A percentile compares a stretch with the other conserved stretches of the same genome.
phyloP scores from a whole-genome alignment of 2,888 invertebrate genomes.

The Caenorhabditis imperialis region DNA sequence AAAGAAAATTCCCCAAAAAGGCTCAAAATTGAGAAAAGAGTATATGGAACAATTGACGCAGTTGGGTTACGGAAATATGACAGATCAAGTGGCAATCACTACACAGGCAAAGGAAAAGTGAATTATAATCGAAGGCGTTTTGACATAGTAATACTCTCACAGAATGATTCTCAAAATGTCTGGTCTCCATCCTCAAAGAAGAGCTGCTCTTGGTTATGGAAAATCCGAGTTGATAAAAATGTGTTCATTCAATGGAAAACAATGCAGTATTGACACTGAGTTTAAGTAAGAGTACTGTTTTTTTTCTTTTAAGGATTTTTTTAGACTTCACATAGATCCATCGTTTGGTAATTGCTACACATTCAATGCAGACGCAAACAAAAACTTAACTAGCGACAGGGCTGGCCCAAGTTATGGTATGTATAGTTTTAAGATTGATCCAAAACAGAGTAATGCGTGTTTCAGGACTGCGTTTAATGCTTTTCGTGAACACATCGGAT shows the following conservation, averaged over 20 bases:
- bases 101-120: conserved; percentile 76
- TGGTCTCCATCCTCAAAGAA: conserved; percentile 56
- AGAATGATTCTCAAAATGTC: conserved; percentile 76
- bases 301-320: conserved; percentile 1
- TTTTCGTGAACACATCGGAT: conserved; percentile 76
- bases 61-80: conserved; percentile 76
- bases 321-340: conserved; percentile 73
- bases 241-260: conserved; percentile 77
- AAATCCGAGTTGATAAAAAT: conserved; percentile 67
- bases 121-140: conserved; percentile 2
- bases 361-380: conserved; percentile 69
- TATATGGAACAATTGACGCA: conserved; percentile 73
- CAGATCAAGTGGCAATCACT: conserved; percentile 76
- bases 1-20: conserved; percentile 61
- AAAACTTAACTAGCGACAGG: conserved; percentile 63
- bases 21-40: conserved; percentile 69
- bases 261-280: conserved; percentile 74
- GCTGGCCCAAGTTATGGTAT: conserved; percentile 76
- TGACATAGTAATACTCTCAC: background rate
- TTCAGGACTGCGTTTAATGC: conserved; percentile 74
- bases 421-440: background rate
- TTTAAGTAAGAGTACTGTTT: conserved; percentile 53
- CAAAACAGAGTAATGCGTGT: background rate
- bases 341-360: conserved; percentile 77
- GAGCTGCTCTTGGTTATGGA: conserved; percentile 64